Evolutionary conservation across 64 coral and sea anemone genomes (phyloP), one percentile per base, ranked within the genome.

Genomic region (Stichodactyla mertensii): DNA sequence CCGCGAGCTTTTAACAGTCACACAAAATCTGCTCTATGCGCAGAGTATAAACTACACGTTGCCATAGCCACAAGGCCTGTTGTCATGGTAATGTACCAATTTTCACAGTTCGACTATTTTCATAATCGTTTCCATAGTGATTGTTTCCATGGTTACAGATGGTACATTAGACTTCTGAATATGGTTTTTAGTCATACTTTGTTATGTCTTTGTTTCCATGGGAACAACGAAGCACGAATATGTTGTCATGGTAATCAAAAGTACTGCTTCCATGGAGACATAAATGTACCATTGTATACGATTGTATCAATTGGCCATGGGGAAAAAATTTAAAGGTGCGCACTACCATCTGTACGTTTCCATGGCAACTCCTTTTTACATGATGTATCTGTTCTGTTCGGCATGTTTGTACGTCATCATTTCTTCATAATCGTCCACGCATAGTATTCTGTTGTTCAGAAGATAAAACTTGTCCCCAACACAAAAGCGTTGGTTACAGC

Each of bases 401-500:
- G 64, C 84, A 67, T 93, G 88, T 69, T 90, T 78, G 54, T 90
- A 96, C 24, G 91, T 52, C 94, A 93, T 96, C 94, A 96, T 96
- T 84, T 96, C 94, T 26, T 96, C 94, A 54, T 96, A 96, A 84
- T 96, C 94, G 82, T 96, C 91, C 52, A 96, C 94, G 60, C 97
- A 99, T 18, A 99, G 89, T 89, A 99, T 99, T 86, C 93, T 83
- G 77, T 99, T 99, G 71, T 99, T 99, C 36, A 92, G 82, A 45
- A 99, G 87, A 81, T 95, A 99, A 85, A 95, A 99, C 84, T 99
- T 99, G 97, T 99, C 97, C 51, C 97, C 97, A 1, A 99, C 97
- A 69, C 97, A 99, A 45, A 99, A 99, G 61, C 97, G 86, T 61
- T 99, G 97, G 78, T 95, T 91, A 77, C 97, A 99, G 45, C 97